Evolutionary conservation across 2,797 vertebrate species (phyloP).

Genomic region (Pagetopsis macropterus): DNA sequence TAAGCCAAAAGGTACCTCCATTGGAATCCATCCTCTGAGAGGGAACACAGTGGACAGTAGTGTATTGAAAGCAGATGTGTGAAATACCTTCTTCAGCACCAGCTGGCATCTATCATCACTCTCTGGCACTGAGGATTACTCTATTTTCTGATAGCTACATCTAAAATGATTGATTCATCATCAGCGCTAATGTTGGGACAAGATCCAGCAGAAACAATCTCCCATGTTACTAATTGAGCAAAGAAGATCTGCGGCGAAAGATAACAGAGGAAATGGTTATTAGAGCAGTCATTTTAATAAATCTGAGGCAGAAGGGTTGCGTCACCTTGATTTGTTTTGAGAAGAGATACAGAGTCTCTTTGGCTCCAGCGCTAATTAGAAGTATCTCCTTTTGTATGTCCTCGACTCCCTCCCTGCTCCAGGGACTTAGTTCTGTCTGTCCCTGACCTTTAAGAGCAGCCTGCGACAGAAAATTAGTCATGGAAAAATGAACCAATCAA

Average conservation of each 20-base stretch:
- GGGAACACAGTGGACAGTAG: conserved; percentile 73
- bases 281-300: not conserved
- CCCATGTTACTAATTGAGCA: conserved; percentile 1
- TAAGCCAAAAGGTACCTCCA: conserved; percentile 42
- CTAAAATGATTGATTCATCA: conserved; percentile 18
- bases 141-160: conserved; percentile 50
- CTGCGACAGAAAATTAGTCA: conserved; percentile 22
- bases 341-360: not conserved
- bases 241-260: not conserved
- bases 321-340: conserved; percentile 26
- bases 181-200: conserved; percentile 7
- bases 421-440: conserved; percentile 3
- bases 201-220: not conserved
- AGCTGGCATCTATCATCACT: conserved; percentile 67
- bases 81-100: conserved; percentile 70
- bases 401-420: conserved; percentile 19
- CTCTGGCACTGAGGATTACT: conserved; percentile 43
- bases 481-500: conserved; percentile 10
- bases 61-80: conserved; percentile 77
- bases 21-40: conserved; percentile 67
- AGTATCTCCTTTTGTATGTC: conserved; percentile 29
- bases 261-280: not conserved
- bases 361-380: conserved; percentile 2
- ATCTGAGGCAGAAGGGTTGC: not conserved
- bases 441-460: conserved; percentile 17